A percentile compares a stretch with the other conserved stretches of the same genome.
Conservation (phyloP, 2,888 invertebrate genomes). For the Mimas tiliae region DNA sequence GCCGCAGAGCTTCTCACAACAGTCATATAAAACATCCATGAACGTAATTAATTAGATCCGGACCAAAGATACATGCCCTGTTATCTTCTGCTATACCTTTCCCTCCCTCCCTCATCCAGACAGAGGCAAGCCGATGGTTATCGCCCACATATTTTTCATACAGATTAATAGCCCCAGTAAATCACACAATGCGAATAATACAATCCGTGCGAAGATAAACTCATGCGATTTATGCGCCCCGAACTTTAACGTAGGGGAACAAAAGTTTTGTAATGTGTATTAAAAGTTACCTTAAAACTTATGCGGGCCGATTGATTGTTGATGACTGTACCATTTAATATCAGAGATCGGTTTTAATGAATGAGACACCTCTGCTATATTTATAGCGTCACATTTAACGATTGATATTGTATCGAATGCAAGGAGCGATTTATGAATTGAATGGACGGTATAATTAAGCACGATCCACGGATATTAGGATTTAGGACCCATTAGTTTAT, state of each 20-base stretch:
- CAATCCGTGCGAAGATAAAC: conserved; percentile 26
- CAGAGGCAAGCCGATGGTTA: conserved; percentile 10
- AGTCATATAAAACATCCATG: background rate
- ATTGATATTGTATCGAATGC: background rate
- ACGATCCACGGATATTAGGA: background rate
- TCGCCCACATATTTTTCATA: conserved; percentile 21
- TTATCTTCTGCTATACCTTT: conserved; percentile 4
- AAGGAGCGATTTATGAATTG: background rate
- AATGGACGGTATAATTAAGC: background rate
- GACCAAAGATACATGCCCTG: background rate
- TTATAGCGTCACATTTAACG: conserved; percentile 4
- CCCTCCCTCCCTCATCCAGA: background rate
- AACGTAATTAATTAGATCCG: background rate
- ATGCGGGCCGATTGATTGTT: conserved; percentile 23
- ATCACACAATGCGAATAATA: conserved; percentile 29
- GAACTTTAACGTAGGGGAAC: conserved; percentile 27
- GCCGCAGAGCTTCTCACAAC: no score
- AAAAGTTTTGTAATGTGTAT: conserved; percentile 29
- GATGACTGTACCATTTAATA: conserved; percentile 21
- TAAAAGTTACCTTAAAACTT: conserved; percentile 29
- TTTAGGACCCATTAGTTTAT: no score
- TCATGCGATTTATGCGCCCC: conserved; percentile 28
- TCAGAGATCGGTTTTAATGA: background rate
- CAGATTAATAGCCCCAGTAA: conserved; percentile 22
- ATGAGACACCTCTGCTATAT: conserved; percentile 3